phyloP scores from a whole-genome alignment of 2,888 invertebrate species.

The Perizoma flavofasciatum region DNA sequence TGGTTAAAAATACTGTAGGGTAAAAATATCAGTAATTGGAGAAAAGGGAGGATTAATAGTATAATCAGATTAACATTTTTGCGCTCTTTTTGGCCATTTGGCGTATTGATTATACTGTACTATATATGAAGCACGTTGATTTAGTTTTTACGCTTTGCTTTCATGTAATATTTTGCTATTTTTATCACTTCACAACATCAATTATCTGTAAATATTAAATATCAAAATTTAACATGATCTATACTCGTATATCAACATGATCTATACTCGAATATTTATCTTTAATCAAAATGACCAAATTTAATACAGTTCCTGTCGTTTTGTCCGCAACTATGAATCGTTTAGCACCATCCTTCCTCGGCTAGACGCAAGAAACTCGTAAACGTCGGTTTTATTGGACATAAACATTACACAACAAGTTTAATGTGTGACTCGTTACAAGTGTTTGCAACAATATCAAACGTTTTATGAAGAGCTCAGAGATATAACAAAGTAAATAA shows the following conservation, averaged over 20 bases:
- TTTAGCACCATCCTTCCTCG: neutral
- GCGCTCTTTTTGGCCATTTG: slow-evolving; percentile 3
- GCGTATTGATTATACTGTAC: too few relatives aligned
- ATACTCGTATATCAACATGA: too few relatives aligned
- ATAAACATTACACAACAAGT: slow-evolving; percentile 28
- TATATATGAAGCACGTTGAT: too few relatives aligned
- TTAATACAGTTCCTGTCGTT: neutral
- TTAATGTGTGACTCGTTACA: slow-evolving; percentile 20
- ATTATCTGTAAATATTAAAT: too few relatives aligned
- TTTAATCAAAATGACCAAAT: too few relatives aligned
- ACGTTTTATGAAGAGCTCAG: slow-evolving; percentile 8
- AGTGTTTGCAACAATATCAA: slow-evolving; percentile 17
- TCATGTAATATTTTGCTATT: too few relatives aligned
- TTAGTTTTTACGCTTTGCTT: too few relatives aligned
- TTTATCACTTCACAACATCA: too few relatives aligned
- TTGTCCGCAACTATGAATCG: slow-evolving; percentile 6
- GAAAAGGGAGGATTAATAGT: slow-evolving; percentile 3
- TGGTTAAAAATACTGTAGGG: slow-evolving; percentile 7
- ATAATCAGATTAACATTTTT: slow-evolving; percentile 19
- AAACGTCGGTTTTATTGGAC: slow-evolving; percentile 42
- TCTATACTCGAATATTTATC: too few relatives aligned
- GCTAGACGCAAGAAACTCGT: slow-evolving; percentile 24
- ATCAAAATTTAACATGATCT: too few relatives aligned
- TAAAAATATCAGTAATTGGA: slow-evolving; percentile 15
- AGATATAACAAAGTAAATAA: neutral